Percentiles rank a stretch among this genome's conserved stretches.
These are phyloP conservation scores for Spilosoma lubricipeda DNA, from an alignment of 2,888 invertebrate species.

Conservation along the genomic window DNA sequence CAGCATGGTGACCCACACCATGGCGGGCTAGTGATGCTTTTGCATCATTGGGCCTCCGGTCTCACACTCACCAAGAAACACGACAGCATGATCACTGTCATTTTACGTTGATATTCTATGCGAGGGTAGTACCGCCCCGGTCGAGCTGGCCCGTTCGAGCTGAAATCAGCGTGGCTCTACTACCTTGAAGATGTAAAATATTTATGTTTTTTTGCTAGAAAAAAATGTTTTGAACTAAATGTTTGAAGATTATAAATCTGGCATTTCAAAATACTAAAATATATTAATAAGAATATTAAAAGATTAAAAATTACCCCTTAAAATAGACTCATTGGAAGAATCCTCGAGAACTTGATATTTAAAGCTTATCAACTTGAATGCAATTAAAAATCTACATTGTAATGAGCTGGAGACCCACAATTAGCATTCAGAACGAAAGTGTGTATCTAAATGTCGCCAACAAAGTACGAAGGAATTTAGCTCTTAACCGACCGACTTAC, in stretches of 20 bases:
- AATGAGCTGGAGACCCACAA: constrained; percentile 51
- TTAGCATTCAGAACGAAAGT: constrained; percentile 49
- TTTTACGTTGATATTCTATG: no score
- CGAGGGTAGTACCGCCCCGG: no score
- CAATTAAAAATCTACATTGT: constrained; percentile 66
- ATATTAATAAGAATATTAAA: not conserved
- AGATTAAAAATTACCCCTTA: constrained; percentile 6
- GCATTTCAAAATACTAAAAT: not conserved
- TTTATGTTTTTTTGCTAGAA: not conserved
- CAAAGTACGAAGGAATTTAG: constrained; percentile 62
- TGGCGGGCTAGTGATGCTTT: no score
- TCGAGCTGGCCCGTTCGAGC: no score
- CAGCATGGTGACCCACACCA: no score
- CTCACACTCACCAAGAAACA: no score
- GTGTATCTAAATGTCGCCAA: constrained; percentile 58
- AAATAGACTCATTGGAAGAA: constrained; percentile 9
- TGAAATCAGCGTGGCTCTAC: no score
- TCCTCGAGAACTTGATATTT: constrained; percentile 26
- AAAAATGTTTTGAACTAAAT: not conserved
- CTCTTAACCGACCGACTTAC: constrained; percentile 27
- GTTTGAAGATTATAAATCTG: not conserved
- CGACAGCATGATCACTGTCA: no score
- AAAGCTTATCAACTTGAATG: constrained; percentile 38
- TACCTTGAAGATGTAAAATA: not conserved
- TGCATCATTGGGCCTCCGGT: no score